Base-by-base conservation (phyloP, 2,797 vertebrate genomes). In the Philypnodon macrostomus region DNA sequence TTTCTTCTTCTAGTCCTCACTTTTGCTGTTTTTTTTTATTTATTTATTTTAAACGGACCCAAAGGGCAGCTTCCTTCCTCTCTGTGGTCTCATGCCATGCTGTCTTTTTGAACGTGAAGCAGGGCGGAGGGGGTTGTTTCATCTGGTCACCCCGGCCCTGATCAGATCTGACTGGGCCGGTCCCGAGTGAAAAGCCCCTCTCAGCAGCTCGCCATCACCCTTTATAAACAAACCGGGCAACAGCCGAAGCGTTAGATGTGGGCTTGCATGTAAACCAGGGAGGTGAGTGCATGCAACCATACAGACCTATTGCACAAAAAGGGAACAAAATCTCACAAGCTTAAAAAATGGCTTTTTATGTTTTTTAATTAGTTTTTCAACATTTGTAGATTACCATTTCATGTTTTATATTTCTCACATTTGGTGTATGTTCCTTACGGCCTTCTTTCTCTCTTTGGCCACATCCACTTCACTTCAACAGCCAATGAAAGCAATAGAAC, bases 61-160 rank as follows among this genome's bases (percentile, higher is more conserved):
- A 76, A 74, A 70, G 73, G 81, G n/a, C n/a, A n/a, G n/a, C n/a
- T n/a, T n/a, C n/a, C n/a, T n/a, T n/a, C n/a, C n/a, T n/a, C n/a
- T n/a, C n/a, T n/a, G n/a, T n/a, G n/a, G n/a, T n/a, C n/a, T n/a
- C n/a, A n/a, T n/a, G n/a, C n/a, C n/a, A n/a, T n/a, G n/a, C 74
- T 79, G 77, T 70, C 71, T 83, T 83, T n/a, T 80, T 77, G 65
- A 89, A 88, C 67, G 16, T 55, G 83, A 86, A 89, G 86, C 84
- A 86, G 80, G 80, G 72, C 42, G 68, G 77, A 84, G 66, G 63
- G 77, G 77, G 78, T 79, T 86, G 85, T 85, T 90, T 89, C 84
- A 89, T 88, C 85, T 83, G 52, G 71, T 87, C 74, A 76, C 77
- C 64, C 52, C 38, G 69, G 73, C 68, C 67, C 82, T 88, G 85